These are phyloP conservation scores for Acrossocheilus wenchowensis DNA, from an alignment of 2,797 vertebrate species.

Conservation along the genomic window DNA sequence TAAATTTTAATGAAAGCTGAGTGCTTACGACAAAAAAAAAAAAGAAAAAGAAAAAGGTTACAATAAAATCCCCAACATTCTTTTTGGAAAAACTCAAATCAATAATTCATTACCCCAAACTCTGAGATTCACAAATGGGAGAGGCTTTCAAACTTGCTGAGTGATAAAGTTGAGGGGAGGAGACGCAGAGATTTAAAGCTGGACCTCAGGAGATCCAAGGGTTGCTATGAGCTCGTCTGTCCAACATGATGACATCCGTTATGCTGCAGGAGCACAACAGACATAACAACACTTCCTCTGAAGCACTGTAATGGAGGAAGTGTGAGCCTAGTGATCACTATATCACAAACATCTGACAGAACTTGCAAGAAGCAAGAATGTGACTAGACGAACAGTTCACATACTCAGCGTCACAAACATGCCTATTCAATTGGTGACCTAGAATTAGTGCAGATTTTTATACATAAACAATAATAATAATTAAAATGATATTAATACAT, in stretches of 20 bases:
- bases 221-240: constrained; percentile 23
- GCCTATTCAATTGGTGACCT: neutral
- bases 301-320: neutral
- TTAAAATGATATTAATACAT: no score
- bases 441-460: neutral
- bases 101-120: constrained; percentile 45
- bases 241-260: constrained; percentile 24
- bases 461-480: no score
- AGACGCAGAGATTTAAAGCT: neutral
- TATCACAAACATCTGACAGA: neutral
- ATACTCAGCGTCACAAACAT: neutral
- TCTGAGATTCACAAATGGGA: constrained; percentile 16
- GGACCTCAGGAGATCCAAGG: neutral
- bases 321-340: neutral
- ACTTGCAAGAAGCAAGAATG: neutral
- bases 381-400: neutral
- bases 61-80: constrained; percentile 28
- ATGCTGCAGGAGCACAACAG: constrained; percentile 2
- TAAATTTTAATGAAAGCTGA: constrained; percentile 46
- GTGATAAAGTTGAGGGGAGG: neutral
- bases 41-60: no score
- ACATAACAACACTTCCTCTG: constrained; percentile 18
- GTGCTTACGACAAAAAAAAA: constrained; percentile 28
- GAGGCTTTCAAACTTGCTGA: constrained; percentile 11
- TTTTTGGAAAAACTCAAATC: constrained; percentile 27